phyloP scores from a whole-genome alignment of 1,140 invertebrate genomes.

The Lasioglossum baleicum region DNA sequence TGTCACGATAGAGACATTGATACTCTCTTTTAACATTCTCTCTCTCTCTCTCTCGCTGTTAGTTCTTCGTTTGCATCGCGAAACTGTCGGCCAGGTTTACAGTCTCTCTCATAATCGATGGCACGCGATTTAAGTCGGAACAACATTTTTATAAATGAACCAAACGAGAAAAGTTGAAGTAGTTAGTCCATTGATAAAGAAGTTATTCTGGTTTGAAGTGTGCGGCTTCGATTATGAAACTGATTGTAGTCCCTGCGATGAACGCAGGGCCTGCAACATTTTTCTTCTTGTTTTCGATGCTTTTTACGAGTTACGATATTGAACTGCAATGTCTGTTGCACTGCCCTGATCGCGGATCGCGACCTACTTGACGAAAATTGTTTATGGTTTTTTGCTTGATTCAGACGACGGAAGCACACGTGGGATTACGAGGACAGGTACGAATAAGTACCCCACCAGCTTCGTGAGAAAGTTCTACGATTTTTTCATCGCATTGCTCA shows the following conservation, averaged over 20 bases:
- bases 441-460: conserved; percentile 42
- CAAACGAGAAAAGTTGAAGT: too few relatives aligned
- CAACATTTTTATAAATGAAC: too few relatives aligned
- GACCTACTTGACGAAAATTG: conserved; percentile 44
- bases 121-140: too few relatives aligned
- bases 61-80: neutral
- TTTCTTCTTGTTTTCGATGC: neutral
- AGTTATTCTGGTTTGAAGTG: too few relatives aligned
- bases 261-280: conserved; percentile 10
- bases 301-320: neutral
- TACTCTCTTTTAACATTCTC: neutral
- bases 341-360: conserved; percentile 17
- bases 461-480: conserved; percentile 54
- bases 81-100: neutral
- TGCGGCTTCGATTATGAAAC: too few relatives aligned
- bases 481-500: conserved; percentile 33
- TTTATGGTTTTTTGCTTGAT: conserved; percentile 69
- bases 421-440: conserved; percentile 84
- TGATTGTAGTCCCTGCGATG: too few relatives aligned
- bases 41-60: neutral
- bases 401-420: conserved; percentile 82
- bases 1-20: neutral
- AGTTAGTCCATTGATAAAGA: too few relatives aligned
- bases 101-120: too few relatives aligned
- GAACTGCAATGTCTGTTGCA: neutral